Evolutionary conservation across 2,888 invertebrate genomes (phyloP).

Genomic region (Orchesella flavescens): DNA sequence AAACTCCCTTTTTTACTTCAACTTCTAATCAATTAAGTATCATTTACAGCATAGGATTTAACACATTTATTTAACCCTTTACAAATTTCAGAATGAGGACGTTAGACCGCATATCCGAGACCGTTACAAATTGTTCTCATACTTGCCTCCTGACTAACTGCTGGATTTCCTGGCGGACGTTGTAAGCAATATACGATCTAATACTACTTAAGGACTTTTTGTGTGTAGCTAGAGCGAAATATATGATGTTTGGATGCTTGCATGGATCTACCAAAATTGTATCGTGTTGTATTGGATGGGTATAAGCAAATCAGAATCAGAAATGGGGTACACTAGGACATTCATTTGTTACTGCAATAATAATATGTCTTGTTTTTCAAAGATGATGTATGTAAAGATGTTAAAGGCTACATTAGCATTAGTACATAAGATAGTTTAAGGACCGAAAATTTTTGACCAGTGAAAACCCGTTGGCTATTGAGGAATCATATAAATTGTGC

Average conservation of each 20-base stretch:
- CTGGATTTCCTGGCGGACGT: not conserved
- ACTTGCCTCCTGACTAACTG: slow-evolving; percentile 86
- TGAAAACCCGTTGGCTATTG: not conserved
- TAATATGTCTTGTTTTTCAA: too few species aligned
- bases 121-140: slow-evolving; percentile 90
- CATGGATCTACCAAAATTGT: too few species aligned
- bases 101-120: slow-evolving; percentile 93
- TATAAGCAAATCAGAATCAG: too few species aligned
- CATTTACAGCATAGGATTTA: not conserved
- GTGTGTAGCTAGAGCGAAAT: too few species aligned
- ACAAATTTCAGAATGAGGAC: slow-evolving; percentile 85
- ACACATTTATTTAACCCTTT: not conserved
- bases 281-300: too few species aligned
- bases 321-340: too few species aligned
- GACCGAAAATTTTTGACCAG: not conserved
- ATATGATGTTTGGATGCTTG: too few species aligned
- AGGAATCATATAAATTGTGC: not conserved
- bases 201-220: too few species aligned
- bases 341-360: too few species aligned
- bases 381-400: too few species aligned
- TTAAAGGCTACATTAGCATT: too few species aligned
- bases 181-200: not conserved
- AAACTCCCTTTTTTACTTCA: slow-evolving; percentile 10
- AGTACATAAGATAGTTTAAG: too few species aligned
- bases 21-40: not conserved